Evolutionary conservation across 2,113 vertebrate species (phyloP).

Genomic region (Ramphastos sulfuratus): DNA sequence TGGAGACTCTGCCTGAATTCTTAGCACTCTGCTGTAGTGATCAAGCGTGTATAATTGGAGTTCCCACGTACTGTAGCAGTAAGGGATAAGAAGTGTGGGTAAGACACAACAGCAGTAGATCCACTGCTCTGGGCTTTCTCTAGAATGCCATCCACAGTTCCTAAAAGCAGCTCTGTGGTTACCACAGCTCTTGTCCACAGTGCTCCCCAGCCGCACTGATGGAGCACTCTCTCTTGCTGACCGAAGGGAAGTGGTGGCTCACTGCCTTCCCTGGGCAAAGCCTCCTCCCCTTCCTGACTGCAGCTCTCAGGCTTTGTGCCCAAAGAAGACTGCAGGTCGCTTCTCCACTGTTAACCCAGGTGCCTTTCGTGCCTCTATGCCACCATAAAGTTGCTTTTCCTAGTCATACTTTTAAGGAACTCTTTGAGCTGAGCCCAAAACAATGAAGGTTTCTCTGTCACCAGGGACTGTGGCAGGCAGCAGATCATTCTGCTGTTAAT

Average conservation of each 20-base stretch:
- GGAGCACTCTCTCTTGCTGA: neutral
- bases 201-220: neutral
- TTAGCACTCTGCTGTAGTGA: neutral
- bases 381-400: neutral
- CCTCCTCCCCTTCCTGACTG: neutral
- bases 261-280: neutral
- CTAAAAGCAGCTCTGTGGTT: neutral
- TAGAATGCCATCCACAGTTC: neutral
- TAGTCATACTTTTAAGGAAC: neutral
- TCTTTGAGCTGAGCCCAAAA: accelerated
- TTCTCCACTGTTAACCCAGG: accelerated
- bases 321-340: neutral
- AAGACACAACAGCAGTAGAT: neutral
- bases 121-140: neutral
- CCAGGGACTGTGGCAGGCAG: neutral
- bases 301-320: neutral
- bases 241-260: neutral
- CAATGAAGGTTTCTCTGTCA: neutral
- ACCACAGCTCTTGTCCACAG: neutral
- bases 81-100: neutral
- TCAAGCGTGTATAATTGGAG: neutral
- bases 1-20: neutral
- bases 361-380: neutral
- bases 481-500: neutral
- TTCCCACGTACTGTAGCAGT: neutral